Evolutionary conservation across 2,888 invertebrate genomes (phyloP).

Genomic region (Caenorhabditis wallacei): DNA sequence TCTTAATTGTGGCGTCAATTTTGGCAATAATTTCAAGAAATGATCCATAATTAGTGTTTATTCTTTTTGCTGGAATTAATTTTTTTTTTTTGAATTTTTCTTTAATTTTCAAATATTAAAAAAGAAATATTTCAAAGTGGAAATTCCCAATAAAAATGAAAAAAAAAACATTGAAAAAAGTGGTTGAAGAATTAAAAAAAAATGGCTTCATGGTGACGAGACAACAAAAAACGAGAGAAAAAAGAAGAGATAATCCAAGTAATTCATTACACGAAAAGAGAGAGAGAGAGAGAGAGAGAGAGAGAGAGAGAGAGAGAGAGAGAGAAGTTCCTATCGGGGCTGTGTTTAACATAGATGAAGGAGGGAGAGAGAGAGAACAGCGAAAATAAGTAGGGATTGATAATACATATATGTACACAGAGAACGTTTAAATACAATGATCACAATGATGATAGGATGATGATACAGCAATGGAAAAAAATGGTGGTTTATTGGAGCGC

Average conservation of each 20-base stretch:
- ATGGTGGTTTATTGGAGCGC: too few species aligned
- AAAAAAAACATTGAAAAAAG: constrained; percentile 9
- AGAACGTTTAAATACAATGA: too few species aligned
- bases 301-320: too few species aligned
- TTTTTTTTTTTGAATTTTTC: neutral
- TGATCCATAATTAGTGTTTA: constrained; percentile 66
- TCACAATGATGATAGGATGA: too few species aligned
- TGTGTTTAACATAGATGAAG: neutral
- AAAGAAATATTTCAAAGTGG: constrained; percentile 6
- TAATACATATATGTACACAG: neutral
- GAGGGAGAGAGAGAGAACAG: neutral
- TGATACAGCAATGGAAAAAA: too few species aligned
- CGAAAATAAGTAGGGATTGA: too few species aligned
- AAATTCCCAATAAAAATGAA: neutral
- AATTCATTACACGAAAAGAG: constrained; percentile 36
- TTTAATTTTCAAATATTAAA: constrained; percentile 4
- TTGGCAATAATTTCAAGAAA: constrained; percentile 60
- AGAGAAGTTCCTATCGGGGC: neutral
- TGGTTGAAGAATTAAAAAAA: constrained; percentile 32
- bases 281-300: neutral
- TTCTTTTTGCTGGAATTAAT: neutral
- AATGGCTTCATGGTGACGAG: constrained; percentile 20
- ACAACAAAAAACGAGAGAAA: neutral
- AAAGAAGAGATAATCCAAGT: constrained; percentile 43
- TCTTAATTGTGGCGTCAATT: constrained; percentile 55